Base-by-base conservation (phyloP, 2,797 vertebrate genomes). In the Diceros bicornis region DNA sequence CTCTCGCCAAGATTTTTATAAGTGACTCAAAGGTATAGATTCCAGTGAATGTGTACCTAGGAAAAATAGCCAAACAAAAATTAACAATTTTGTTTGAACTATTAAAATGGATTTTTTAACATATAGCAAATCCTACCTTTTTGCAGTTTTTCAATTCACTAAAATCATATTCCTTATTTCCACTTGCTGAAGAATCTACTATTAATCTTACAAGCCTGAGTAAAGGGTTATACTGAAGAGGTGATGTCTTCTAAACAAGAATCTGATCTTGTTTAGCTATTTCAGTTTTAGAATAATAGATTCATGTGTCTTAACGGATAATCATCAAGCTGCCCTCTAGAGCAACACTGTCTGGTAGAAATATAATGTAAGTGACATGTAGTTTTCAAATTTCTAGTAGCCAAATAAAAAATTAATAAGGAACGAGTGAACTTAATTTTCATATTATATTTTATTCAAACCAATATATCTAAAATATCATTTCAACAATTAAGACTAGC, bases 1-100 rank as follows among this genome's bases (percentile, higher is more conserved):
- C 99, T 98, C 99, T 99, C 94, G 99, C 99, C 97, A 99, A 98
- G 97, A 99, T 99, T 99, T 99, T 99, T 97, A 99, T 98, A 69
- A 99, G 98, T 57, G 99, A 99, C 98, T 99, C 99, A 98, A 99
- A 99, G 1, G 99, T 99, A 97, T 99, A 99, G 99, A 99, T 99
- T 96, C 99, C 99, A 97, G 99, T 99, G 98, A 99, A 99, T 57
- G 99, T 99, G 97, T 99, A 99, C 98, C 99, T 99, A 98, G 95
- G 89, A 86, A 98, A 97, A 95, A 1, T 16, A 94, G 55, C 8
- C 21, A 97, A 97, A 57, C 7, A 94, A 95, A 85, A 94, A 97
- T 94, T 47, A 98, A 78, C 18, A 21, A 41, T 92, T 83, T 64
- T 13, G 41, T 34, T 61, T 77, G 61, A 78, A 71, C n/a, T 64